A percentile compares a stretch with the other conserved stretches of the same genome.
Conservation (phyloP, 2,113 vertebrate genomes). For the Epinephelus cyanopodus region DNA sequence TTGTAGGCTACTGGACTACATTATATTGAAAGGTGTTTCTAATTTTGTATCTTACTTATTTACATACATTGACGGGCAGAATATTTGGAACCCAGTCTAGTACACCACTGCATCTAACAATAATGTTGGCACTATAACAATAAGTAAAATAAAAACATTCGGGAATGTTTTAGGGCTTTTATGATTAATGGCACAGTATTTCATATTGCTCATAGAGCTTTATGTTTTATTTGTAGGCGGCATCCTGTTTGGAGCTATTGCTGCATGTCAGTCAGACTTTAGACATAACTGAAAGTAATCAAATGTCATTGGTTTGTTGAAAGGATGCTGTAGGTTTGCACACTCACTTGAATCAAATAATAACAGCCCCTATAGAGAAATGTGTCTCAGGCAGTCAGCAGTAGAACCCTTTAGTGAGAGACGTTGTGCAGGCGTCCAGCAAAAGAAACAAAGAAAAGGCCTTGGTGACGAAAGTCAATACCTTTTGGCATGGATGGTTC, state of each 20-base stretch:
- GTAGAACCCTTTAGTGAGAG: background rate
- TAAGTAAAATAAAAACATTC: background rate
- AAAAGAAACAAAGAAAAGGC: background rate
- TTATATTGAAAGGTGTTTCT: background rate
- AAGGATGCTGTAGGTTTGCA: background rate
- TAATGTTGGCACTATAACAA: background rate
- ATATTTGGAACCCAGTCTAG: background rate
- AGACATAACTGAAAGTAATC: background rate
- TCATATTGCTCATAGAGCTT: background rate
- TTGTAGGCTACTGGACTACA: background rate
- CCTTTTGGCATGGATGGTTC: conserved; percentile 11
- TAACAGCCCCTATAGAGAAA: background rate
- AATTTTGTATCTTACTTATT: background rate
- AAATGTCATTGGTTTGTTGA: background rate
- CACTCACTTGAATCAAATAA: background rate
- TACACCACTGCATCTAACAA: background rate
- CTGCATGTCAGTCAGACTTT: background rate
- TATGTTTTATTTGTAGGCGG: background rate
- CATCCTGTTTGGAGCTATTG: background rate
- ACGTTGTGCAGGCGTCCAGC: background rate
- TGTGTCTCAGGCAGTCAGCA: background rate
- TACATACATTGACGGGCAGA: background rate
- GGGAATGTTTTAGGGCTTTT: background rate
- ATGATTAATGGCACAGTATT: background rate
- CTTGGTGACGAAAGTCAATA: conserved; percentile 3